Conservation (phyloP, 1,140 invertebrate species). For the Phortica variegata region DNA sequence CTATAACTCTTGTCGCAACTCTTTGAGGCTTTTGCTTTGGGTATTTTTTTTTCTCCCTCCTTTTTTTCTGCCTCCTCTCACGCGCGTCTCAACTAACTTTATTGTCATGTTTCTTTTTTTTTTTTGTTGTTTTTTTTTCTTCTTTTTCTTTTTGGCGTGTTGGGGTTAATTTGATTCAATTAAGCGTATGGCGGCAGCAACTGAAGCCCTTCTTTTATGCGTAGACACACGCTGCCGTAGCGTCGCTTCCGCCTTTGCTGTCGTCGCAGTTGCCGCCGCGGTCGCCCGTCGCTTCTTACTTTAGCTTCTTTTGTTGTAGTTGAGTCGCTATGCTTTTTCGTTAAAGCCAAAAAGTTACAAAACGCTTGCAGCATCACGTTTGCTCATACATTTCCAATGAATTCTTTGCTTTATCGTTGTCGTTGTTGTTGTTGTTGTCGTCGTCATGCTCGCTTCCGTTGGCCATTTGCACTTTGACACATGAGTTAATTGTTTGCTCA, state of each 20-base stretch:
- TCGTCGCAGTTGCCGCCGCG: constrained; percentile 12
- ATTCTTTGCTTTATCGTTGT: constrained; percentile 25
- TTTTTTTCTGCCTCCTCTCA: no score
- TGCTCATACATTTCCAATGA: constrained; percentile 11
- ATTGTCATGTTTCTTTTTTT: not conserved
- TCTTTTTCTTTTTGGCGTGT: constrained; percentile 7
- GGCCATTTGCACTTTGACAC: constrained; percentile 40
- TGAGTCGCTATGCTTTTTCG: no score
- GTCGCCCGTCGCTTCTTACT: no score
- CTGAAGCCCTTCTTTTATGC: constrained; percentile 14
- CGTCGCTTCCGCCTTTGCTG: not conserved
- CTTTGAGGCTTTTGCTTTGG: no score
- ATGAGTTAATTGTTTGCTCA: constrained; percentile 38
- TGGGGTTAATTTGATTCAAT: constrained; percentile 50
- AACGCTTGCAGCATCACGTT: constrained; percentile 46
- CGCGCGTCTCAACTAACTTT: no score
- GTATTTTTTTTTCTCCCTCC: no score
- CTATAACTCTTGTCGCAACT: no score
- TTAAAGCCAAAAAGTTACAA: constrained; percentile 34
- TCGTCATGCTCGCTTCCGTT: constrained; percentile 42
- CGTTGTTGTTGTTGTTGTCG: constrained; percentile 21
- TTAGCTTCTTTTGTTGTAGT: no score
- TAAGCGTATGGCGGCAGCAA: constrained; percentile 16
- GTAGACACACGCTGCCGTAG: constrained; percentile 8
- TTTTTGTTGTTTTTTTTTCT: not conserved